A percentile compares a stretch with the other conserved stretches of the same genome.
Evolutionary conservation across 2,888 invertebrate species (phyloP).

Genomic region (Andrena dorsata): DNA sequence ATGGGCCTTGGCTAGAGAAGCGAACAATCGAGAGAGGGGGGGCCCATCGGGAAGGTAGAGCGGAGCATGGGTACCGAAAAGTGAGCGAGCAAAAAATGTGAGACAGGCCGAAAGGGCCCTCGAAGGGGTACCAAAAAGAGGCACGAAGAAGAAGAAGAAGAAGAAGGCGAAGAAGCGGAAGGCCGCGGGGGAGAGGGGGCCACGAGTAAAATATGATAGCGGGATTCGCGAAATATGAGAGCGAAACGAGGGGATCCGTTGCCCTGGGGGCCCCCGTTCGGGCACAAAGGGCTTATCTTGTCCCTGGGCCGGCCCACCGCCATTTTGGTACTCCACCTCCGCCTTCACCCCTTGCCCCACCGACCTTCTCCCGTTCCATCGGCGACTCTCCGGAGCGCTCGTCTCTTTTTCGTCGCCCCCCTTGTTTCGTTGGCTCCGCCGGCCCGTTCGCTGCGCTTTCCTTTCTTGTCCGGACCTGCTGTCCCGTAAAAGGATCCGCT

Average conservation of each 20-base stretch:
- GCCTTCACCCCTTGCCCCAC: conserved; percentile 44
- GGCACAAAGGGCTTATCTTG: conserved; percentile 82
- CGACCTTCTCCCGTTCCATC: conserved; percentile 38
- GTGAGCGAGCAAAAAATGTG: conserved; percentile 70
- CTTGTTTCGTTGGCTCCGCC: conserved; percentile 64
- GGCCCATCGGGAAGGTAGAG: conserved; percentile 34
- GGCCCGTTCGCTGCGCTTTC: conserved; percentile 68
- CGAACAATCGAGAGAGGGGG: conserved; percentile 47
- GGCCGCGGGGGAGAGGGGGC: conserved; percentile 25
- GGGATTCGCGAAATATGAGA: conserved; percentile 84
- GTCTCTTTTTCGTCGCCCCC: conserved; percentile 65
- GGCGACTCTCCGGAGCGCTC: conserved; percentile 45
- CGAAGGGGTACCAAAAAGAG: conserved; percentile 22
- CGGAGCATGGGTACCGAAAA: conserved; percentile 55
- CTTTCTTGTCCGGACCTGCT: conserved; percentile 76
- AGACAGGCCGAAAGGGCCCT: conserved; percentile 44
- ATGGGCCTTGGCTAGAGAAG: conserved; percentile 25
- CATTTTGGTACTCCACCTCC: conserved; percentile 78
- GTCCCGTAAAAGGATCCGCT: conserved; percentile 81
- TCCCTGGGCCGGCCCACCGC: conserved; percentile 71
- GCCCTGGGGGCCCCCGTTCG: conserved; percentile 69
- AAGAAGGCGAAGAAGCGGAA: neutral
- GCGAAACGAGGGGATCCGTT: conserved; percentile 76
- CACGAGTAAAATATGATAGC: conserved; percentile 83
- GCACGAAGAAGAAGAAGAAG: conserved; percentile 8